Conservation (phyloP, 92 coral and sea anemone species). For the Umimayanthus kanabou region DNA sequence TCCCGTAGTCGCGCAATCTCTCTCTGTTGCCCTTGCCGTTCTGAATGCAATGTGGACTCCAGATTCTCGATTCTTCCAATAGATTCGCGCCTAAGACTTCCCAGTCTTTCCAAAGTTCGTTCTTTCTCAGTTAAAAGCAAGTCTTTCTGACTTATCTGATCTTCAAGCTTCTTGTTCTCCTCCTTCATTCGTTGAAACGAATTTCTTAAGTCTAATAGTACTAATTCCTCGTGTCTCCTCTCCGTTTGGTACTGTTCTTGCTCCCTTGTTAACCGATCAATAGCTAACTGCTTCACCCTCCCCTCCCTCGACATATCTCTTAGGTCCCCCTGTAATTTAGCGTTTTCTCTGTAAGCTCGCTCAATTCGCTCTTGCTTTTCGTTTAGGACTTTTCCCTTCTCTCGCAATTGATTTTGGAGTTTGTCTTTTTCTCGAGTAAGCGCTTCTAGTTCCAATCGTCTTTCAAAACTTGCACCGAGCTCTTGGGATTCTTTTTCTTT, state of each 20-base stretch:
- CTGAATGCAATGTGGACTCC: constrained; percentile 58
- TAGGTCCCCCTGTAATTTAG: constrained; percentile 51
- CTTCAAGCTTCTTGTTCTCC: constrained; percentile 55
- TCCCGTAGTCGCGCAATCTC: constrained; percentile 52
- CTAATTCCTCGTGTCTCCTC: constrained; percentile 56
- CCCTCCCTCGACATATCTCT: constrained; percentile 55
- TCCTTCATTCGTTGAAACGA: constrained; percentile 50
- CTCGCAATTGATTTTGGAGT: constrained; percentile 57
- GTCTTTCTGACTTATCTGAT: constrained; percentile 57
- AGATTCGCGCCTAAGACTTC: constrained; percentile 43
- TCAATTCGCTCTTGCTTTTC: constrained; percentile 59
- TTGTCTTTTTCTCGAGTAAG: constrained; percentile 65
- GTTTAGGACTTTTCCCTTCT: constrained; percentile 54
- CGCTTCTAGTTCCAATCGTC: constrained; percentile 55
- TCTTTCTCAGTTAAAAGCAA: constrained; percentile 54
- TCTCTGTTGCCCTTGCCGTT: constrained; percentile 51
- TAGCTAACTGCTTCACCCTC: constrained; percentile 65
- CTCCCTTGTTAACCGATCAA: constrained; percentile 72
- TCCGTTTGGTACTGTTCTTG: constrained; percentile 70
- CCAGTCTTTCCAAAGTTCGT: constrained; percentile 58
- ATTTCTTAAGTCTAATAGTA: constrained; percentile 58
- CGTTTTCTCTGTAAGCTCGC: constrained; percentile 60
- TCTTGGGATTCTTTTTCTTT: constrained; percentile 27
- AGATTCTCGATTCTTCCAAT: constrained; percentile 45
- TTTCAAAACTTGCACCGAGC: constrained; percentile 21